Percentiles rank a stretch among this genome's conserved stretches.
Conservation (phyloP, 2,888 invertebrate genomes). For the Iselma pallidipennis region DNA sequence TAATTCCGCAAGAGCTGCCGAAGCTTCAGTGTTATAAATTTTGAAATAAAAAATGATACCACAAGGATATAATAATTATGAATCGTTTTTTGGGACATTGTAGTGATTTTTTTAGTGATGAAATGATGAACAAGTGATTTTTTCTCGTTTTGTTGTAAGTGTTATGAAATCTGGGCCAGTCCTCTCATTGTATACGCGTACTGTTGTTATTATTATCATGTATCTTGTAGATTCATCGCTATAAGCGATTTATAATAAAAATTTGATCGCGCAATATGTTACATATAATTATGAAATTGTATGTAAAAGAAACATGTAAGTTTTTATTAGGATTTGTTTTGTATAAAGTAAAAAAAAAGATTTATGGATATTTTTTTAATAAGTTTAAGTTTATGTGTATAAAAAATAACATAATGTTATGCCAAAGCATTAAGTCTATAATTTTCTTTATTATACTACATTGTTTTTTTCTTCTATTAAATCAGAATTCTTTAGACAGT, state of each 20-base stretch:
- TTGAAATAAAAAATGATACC: too few relatives aligned
- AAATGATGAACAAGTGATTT: constrained; percentile 24
- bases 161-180: constrained; percentile 45
- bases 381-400: constrained; percentile 38
- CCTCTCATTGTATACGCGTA: constrained; percentile 51
- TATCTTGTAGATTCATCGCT: constrained; percentile 24
- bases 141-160: constrained; percentile 12
- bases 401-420: constrained; percentile 44
- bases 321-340: constrained; percentile 48
- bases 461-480: background rate
- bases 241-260: constrained; percentile 22
- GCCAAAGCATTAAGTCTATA: constrained; percentile 50
- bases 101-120: constrained; percentile 13
- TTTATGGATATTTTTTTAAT: constrained; percentile 45
- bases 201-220: constrained; percentile 24
- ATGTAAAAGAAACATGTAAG: constrained; percentile 34
- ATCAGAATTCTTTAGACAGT: constrained; percentile 8
- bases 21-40: constrained; percentile 67
- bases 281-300: constrained; percentile 27
- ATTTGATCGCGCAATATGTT: constrained; percentile 35
- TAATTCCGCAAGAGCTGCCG: constrained; percentile 59
- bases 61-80: too few relatives aligned
- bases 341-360: constrained; percentile 50
- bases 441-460: too few relatives aligned
- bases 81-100: background rate